Conservation (phyloP, 1,140 invertebrate species). For the Drosophila malerkotliana region DNA sequence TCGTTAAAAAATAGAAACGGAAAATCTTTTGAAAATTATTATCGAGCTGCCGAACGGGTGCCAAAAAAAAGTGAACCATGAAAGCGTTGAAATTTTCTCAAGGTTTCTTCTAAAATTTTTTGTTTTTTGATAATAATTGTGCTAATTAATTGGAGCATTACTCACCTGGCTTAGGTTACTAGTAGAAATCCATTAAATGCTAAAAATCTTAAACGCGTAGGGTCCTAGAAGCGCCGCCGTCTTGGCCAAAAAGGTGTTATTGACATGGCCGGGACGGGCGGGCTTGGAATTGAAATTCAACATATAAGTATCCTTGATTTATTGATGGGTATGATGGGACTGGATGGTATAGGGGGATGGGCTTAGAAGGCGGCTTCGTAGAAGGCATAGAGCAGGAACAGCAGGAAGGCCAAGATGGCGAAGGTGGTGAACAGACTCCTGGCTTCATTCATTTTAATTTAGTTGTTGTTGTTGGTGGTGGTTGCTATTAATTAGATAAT, state of each 20-base stretch:
- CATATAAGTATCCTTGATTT: conserved; percentile 74
- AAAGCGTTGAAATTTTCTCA: conserved; percentile 19
- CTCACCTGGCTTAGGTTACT: conserved; percentile 76
- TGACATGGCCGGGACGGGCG: conserved; percentile 32
- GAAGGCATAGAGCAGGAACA: conserved; percentile 77
- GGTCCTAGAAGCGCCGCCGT: conserved; percentile 57
- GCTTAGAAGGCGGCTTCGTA: conserved; percentile 79
- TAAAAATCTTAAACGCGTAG: conserved; percentile 74
- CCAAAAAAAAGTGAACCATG: conserved; percentile 51
- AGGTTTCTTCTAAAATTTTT: conserved; percentile 22
- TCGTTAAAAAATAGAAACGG: conserved; percentile 61
- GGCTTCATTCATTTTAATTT: conserved; percentile 80
- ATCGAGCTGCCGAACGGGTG: conserved; percentile 44
- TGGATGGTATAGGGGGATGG: conserved; percentile 23
- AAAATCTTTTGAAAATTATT: conserved; percentile 57
- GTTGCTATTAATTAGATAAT: conserved; percentile 16
- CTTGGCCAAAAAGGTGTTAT: conserved; percentile 26
- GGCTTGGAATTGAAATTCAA: conserved; percentile 77
- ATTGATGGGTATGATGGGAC: conserved; percentile 13
- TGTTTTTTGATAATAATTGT: conserved; percentile 18
- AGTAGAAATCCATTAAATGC: conserved; percentile 79
- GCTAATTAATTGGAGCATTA: conserved; percentile 46
- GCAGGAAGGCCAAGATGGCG: conserved; percentile 75
- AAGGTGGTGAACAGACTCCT: conserved; percentile 83
- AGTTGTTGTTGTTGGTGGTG: conserved; percentile 40